Evolutionary conservation across 2,113 vertebrate species (phyloP).

Genomic region (Tympanuchus pallidicinctus): DNA sequence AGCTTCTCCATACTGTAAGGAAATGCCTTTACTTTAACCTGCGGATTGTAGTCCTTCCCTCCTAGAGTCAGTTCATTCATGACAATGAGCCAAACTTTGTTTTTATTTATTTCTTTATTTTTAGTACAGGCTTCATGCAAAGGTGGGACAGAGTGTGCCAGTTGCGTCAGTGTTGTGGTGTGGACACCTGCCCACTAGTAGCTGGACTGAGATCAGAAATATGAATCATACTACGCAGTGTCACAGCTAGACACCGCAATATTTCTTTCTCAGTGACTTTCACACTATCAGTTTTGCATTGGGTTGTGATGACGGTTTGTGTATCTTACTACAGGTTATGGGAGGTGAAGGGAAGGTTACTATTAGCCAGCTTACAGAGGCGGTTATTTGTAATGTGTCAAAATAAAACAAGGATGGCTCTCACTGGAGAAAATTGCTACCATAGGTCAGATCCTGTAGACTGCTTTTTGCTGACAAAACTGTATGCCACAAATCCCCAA

Average conservation of each 20-base stretch:
- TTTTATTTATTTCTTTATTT: constrained; percentile 47
- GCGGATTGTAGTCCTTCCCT: neutral
- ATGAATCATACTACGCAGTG: neutral
- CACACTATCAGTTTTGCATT: constrained; percentile 19
- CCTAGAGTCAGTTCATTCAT: neutral
- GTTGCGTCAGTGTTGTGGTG: constrained; percentile 13
- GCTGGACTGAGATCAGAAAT: constrained; percentile 51
- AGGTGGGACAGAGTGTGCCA: constrained; percentile 38
- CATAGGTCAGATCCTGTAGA: neutral
- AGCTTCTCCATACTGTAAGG: neutral
- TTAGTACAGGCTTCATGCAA: constrained; percentile 20
- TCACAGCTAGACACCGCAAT: neutral
- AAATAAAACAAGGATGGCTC: neutral
- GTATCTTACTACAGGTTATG: constrained; percentile 21
- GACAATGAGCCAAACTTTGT: neutral
- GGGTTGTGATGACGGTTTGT: constrained; percentile 27
- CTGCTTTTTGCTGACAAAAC: neutral
- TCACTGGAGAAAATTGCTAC: neutral
- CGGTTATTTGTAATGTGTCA: neutral
- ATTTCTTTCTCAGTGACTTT: constrained; percentile 50
- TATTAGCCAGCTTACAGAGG: neutral
- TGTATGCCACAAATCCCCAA: neutral
- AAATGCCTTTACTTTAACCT: neutral
- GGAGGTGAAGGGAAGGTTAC: constrained; percentile 24
- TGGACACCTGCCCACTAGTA: constrained; percentile 51